Evolutionary conservation across 2,888 invertebrate genomes (phyloP).

Genomic region (Chaetogeoica ovagalla): DNA sequence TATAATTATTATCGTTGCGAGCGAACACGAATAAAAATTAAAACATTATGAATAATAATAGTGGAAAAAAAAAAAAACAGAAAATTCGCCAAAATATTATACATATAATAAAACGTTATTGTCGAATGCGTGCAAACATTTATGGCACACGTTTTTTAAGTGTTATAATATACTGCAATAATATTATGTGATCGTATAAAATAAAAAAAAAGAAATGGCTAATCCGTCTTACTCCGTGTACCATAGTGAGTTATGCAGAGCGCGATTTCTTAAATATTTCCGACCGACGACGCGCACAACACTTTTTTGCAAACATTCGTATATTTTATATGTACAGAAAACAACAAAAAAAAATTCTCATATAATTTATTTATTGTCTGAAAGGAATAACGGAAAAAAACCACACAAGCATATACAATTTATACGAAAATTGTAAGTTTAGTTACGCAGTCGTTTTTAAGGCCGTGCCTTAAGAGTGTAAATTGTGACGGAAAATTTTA

Average conservation of each 20-base stretch:
- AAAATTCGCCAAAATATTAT: background rate
- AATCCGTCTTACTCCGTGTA: background rate
- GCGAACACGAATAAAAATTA: background rate
- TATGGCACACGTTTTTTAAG: slow-evolving; percentile 6
- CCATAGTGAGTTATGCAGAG: background rate
- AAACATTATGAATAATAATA: too few species aligned
- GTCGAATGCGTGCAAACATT: background rate
- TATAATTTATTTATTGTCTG: background rate
- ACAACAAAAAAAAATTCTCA: background rate
- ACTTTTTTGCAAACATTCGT: too few species aligned
- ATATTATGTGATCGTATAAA: too few species aligned
- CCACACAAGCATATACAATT: background rate
- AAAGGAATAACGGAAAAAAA: background rate
- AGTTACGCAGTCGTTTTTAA: background rate
- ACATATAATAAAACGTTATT: background rate
- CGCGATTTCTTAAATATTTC: background rate
- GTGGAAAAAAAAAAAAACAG: too few species aligned
- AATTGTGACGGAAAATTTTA: background rate
- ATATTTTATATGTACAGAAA: background rate
- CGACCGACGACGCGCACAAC: background rate
- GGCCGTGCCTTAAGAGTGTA: background rate
- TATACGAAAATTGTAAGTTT: background rate
- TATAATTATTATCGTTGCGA: background rate
- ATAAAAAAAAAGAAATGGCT: too few species aligned
- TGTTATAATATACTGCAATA: background rate